These are phyloP conservation scores for Misgurnus mizolepis DNA, from an alignment of 2,113 vertebrate genomes.

Conservation along the genomic window DNA sequence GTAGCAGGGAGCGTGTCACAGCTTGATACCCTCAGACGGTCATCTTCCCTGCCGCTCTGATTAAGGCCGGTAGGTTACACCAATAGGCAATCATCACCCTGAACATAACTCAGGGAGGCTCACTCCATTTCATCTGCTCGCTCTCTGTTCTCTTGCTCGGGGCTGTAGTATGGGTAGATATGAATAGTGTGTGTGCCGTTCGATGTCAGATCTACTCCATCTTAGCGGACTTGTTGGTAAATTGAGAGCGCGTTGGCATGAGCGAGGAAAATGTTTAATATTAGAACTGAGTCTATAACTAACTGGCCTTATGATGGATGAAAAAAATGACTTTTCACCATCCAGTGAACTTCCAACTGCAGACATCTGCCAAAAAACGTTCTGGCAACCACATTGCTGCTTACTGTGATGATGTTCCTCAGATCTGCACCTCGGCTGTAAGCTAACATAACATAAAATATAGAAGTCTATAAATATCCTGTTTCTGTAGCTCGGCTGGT, in stretches of 20 bases:
- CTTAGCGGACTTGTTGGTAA: slow-evolving; percentile 18
- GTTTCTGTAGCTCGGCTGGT: too few relatives aligned
- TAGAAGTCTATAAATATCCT: too few relatives aligned
- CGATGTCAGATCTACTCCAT: slow-evolving; percentile 36
- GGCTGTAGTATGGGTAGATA: slow-evolving; percentile 50
- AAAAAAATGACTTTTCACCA: slow-evolving; percentile 11
- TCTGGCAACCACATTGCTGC: background rate
- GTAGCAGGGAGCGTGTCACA: slow-evolving; percentile 51
- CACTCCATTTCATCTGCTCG: slow-evolving; percentile 36
- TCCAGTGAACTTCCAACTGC: background rate
- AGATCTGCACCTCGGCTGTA: slow-evolving; percentile 4
- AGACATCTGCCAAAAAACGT: background rate
- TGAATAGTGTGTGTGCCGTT: slow-evolving; percentile 21
- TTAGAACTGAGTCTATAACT: slow-evolving; percentile 5
- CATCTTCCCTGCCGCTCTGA: slow-evolving; percentile 53
- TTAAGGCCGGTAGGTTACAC: slow-evolving; percentile 60
- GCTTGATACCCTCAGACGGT: slow-evolving; percentile 56
- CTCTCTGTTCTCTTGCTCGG: slow-evolving; percentile 25
- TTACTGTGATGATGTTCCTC: background rate
- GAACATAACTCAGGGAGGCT: slow-evolving; percentile 55
- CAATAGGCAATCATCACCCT: slow-evolving; percentile 62
- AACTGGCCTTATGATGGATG: slow-evolving; percentile 3
- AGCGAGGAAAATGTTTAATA: background rate
- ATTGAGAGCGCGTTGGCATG: slow-evolving; percentile 48
- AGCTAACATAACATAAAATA: background rate